Evolutionary conservation across 1,140 invertebrate species (phyloP).

Genomic region (Ephestia elutella): DNA sequence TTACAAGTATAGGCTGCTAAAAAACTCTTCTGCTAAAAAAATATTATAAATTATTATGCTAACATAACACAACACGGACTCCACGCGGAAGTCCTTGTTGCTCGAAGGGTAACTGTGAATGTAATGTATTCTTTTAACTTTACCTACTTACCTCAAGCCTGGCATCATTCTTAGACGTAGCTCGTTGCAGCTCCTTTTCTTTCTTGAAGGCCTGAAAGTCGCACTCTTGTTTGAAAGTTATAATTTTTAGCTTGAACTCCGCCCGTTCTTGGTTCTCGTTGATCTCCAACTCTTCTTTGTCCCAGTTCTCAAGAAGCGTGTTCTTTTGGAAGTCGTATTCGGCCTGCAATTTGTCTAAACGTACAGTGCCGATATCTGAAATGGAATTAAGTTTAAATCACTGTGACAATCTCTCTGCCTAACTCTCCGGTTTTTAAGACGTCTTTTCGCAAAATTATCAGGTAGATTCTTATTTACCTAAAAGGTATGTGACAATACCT

Average conservation of each 20-base stretch:
- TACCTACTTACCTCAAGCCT: slow-evolving; percentile 61
- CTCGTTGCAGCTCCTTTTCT: slow-evolving; percentile 47
- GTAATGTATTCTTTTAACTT: too few relatives aligned
- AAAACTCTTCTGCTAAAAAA: too few relatives aligned
- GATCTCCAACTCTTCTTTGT: slow-evolving; percentile 58
- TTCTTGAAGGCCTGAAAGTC: slow-evolving; percentile 59
- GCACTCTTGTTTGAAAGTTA: slow-evolving; percentile 56
- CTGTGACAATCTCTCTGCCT: too few relatives aligned
- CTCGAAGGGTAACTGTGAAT: too few relatives aligned
- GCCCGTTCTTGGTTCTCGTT: slow-evolving; percentile 53
- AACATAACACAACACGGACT: too few relatives aligned
- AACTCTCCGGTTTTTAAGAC: too few relatives aligned
- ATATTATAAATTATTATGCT: too few relatives aligned
- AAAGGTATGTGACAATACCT: too few relatives aligned
- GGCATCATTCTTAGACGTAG: slow-evolving; percentile 65
- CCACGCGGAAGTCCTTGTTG: too few relatives aligned
- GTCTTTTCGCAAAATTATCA: too few relatives aligned
- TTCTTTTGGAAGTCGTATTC: slow-evolving; percentile 75
- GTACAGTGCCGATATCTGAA: slow-evolving; percentile 48
- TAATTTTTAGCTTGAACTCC: slow-evolving; percentile 59
- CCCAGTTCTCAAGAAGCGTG: slow-evolving; percentile 67
- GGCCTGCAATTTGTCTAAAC: slow-evolving; percentile 72
- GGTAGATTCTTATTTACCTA: too few relatives aligned
- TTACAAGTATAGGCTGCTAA: too few relatives aligned
- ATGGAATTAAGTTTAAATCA: slow-evolving; percentile 5